Percentiles rank a stretch among this genome's conserved stretches.
Conservation (phyloP, 2,797 vertebrate genomes). For the Kryptolebias ocellatus region DNA sequence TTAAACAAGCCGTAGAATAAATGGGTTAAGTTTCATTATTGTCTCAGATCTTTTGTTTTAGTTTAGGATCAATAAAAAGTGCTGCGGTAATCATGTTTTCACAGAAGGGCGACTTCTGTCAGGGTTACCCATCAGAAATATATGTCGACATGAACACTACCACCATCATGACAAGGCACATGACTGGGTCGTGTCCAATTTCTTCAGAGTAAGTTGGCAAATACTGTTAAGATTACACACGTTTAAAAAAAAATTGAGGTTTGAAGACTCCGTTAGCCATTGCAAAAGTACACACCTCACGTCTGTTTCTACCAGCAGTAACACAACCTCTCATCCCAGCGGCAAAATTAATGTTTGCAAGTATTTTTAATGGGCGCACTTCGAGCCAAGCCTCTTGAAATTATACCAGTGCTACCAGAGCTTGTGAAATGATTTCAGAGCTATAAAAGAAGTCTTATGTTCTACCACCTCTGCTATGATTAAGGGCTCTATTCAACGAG, state of each 20-base stretch:
- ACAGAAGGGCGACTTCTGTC: slow-evolving; percentile 29
- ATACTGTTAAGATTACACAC: slow-evolving; percentile 60
- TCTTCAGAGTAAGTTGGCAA: slow-evolving; percentile 64
- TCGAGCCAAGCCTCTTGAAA: slow-evolving; percentile 88
- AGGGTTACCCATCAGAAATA: slow-evolving; percentile 43
- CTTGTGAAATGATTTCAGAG: slow-evolving; percentile 79
- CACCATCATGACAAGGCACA: slow-evolving; percentile 57
- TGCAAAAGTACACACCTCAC: slow-evolving; percentile 89
- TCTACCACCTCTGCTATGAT: slow-evolving; percentile 67
- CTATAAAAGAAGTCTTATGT: slow-evolving; percentile 76
- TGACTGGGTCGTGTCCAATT: slow-evolving; percentile 47
- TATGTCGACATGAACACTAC: slow-evolving; percentile 47
- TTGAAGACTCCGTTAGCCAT: slow-evolving; percentile 78
- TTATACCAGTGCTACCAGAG: slow-evolving; percentile 82
- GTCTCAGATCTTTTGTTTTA: slow-evolving; percentile 38
- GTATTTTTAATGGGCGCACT: slow-evolving; percentile 90
- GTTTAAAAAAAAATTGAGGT: slow-evolving; percentile 70
- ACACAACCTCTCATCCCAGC: slow-evolving; percentile 87
- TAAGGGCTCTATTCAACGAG: slow-evolving; percentile 65
- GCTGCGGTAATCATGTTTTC: slow-evolving; percentile 47
- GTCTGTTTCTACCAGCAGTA: slow-evolving; percentile 87
- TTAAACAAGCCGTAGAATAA: no score
- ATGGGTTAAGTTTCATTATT: no score
- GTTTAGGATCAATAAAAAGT: slow-evolving; percentile 43
- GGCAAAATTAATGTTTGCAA: slow-evolving; percentile 92